These are phyloP conservation scores for Melanotaenia pygmaea DNA, from an alignment of 2,797 vertebrate genomes.

Conservation along the genomic window DNA sequence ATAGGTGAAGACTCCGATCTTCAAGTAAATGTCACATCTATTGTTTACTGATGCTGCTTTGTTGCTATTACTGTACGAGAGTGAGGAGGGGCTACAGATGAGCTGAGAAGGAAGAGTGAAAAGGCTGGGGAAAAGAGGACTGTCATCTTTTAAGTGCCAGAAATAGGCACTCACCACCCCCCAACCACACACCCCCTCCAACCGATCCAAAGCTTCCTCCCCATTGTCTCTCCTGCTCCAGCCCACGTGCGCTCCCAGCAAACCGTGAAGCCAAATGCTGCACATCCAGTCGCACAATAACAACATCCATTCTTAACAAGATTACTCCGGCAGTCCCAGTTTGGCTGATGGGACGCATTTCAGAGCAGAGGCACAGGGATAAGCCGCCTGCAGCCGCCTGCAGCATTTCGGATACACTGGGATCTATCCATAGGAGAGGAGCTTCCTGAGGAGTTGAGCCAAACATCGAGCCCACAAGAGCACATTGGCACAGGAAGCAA, in stretches of 20 bases:
- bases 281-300: conserved; percentile 79
- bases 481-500: conserved; percentile 53
- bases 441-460: conserved; percentile 67
- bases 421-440: conserved; percentile 68
- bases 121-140: conserved; percentile 42
- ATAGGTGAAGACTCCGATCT: conserved; percentile 63
- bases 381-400: conserved; percentile 71
- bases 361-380: conserved; percentile 69
- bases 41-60: conserved; percentile 57
- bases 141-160: conserved; percentile 66
- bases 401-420: conserved; percentile 61
- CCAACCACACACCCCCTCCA: conserved; percentile 10
- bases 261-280: conserved; percentile 72
- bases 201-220: conserved; percentile 47
- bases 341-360: conserved; percentile 76
- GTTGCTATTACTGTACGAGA: conserved; percentile 57
- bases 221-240: conserved; percentile 72
- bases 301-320: conserved; percentile 83
- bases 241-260: conserved; percentile 75
- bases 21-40: conserved; percentile 67
- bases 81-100: conserved; percentile 2
- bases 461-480: conserved; percentile 63
- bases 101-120: conserved; percentile 9
- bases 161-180: conserved; percentile 67
- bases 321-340: conserved; percentile 79